phyloP scores from a whole-genome alignment of 2,113 vertebrate genomes.

The Bungarus multicinctus region DNA sequence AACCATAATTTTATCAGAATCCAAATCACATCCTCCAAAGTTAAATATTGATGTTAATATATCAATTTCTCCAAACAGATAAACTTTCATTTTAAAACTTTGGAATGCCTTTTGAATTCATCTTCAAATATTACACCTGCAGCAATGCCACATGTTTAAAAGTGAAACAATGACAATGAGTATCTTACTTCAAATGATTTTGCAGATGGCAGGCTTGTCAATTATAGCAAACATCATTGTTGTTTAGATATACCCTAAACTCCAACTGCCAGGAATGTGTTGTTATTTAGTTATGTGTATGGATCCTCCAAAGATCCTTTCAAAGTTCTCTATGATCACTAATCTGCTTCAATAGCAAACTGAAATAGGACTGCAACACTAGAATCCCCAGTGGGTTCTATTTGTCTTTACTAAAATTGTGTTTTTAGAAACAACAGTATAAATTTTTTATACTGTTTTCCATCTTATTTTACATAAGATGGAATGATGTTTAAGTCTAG shows the following conservation, averaged over 20 bases:
- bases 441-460: background rate
- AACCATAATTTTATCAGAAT: background rate
- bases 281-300: background rate
- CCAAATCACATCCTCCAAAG: background rate
- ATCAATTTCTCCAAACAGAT: background rate
- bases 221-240: background rate
- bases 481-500: background rate
- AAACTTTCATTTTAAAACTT: background rate
- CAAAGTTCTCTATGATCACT: conserved; percentile 22
- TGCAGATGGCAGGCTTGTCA: background rate
- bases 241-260: background rate
- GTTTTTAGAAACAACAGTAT: conserved; percentile 24
- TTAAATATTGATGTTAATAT: background rate
- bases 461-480: background rate
- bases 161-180: background rate
- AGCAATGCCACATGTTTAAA: background rate
- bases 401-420: conserved; percentile 1
- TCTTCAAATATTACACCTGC: background rate
- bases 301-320: background rate
- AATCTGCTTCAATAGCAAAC: background rate
- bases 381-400: background rate
- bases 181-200: background rate
- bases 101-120: background rate
- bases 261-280: background rate
- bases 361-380: background rate